Evolutionary conservation across 2,797 vertebrate genomes (phyloP).

Genomic region (Alouatta caraya): DNA sequence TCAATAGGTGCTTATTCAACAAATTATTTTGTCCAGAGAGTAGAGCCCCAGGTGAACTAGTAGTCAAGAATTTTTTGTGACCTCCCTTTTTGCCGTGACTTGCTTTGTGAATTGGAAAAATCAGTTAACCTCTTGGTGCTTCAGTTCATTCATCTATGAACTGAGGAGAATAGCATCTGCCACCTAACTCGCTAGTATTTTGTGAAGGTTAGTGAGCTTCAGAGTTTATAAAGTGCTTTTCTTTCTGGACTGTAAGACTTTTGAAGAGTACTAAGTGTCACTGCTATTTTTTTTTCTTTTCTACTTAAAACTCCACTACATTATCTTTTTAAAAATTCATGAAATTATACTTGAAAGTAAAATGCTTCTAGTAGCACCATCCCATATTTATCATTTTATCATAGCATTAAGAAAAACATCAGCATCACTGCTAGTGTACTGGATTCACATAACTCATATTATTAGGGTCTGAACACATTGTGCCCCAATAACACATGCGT

Average conservation of each 20-base stretch:
- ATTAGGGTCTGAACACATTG: not conserved
- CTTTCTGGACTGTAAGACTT: not conserved
- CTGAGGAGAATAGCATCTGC: slow-evolving; percentile 52
- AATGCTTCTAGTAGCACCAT: not conserved
- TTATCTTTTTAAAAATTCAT: not conserved
- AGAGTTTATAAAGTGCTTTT: slow-evolving; percentile 55
- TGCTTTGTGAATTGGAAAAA: slow-evolving; percentile 73
- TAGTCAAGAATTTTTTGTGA: slow-evolving; percentile 32
- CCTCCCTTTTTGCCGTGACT: slow-evolving; percentile 43
- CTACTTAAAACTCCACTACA: not conserved
- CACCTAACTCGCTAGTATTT: slow-evolving; percentile 40
- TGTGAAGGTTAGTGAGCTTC: slow-evolving; percentile 65
- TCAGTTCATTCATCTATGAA: slow-evolving; percentile 60
- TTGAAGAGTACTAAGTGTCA: not conserved
- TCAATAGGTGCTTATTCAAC: slow-evolving; percentile 58
- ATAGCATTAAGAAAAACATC: not conserved
- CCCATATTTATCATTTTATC: not conserved
- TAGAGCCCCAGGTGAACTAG: not conserved
- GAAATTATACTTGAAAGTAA: not conserved
- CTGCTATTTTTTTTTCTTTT: not conserved
- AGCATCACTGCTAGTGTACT: not conserved
- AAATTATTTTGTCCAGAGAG: slow-evolving; percentile 40
- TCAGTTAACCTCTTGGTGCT: slow-evolving; percentile 64
- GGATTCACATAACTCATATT: not conserved
- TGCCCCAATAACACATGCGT: not conserved